Evolutionary conservation across 2,113 vertebrate species (phyloP).

Genomic region (Ptilorrhoa leucosticta): DNA sequence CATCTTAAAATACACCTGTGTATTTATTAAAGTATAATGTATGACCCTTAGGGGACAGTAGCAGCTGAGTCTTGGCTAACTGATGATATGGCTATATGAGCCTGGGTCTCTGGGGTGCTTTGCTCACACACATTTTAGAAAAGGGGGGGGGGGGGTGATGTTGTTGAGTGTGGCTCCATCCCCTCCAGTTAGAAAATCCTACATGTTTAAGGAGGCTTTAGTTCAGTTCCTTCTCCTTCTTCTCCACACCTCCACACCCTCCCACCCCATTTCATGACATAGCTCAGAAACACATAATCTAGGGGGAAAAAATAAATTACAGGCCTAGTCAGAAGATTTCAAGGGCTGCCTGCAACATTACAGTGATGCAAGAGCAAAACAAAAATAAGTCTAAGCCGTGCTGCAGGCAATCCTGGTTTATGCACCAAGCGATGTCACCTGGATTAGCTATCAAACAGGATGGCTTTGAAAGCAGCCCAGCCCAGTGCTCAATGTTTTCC

Average conservation of each 20-base stretch:
- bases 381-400: not conserved
- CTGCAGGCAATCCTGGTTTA: not conserved
- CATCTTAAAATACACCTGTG: not conserved
- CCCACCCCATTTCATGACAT: not conserved
- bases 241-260: not conserved
- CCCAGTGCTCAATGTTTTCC: not conserved
- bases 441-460: not conserved
- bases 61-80: not conserved
- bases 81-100: fast-evolving
- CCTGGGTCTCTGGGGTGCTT: not conserved
- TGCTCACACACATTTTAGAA: not conserved
- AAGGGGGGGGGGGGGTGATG: no score
- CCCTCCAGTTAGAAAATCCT: not conserved
- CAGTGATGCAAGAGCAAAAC: not conserved
- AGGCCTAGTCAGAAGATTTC: no score
- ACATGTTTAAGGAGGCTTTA: not conserved
- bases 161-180: fast-evolving
- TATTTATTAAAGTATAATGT: not conserved
- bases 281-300: not conserved
- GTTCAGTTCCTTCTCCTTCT: not conserved
- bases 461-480: not conserved
- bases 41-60: not conserved
- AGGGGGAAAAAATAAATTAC: not conserved
- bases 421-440: not conserved
- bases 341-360: not conserved